Evolutionary conservation across 2,113 vertebrate species (phyloP).

Genomic region (Rousettus leschenaultii): DNA sequence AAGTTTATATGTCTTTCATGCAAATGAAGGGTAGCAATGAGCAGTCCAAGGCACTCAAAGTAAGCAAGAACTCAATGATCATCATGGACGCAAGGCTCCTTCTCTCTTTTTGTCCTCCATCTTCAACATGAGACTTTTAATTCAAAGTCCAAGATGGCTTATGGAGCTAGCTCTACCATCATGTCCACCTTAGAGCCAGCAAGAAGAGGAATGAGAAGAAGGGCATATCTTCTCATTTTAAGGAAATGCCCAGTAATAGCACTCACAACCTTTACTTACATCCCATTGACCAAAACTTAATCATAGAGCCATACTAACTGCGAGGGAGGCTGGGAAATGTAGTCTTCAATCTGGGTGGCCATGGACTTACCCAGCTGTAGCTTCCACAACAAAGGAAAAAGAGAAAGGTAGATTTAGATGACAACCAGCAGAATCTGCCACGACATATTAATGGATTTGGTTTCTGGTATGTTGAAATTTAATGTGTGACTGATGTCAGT

Average conservation of each 20-base stretch:
- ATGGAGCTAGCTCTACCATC: not conserved
- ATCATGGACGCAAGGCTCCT: not conserved
- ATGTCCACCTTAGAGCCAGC: not conserved
- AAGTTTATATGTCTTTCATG: not conserved
- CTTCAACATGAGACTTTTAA: not conserved
- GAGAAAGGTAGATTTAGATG: not conserved
- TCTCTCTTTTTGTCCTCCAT: not conserved
- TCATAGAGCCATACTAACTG: not conserved
- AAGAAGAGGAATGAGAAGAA: not conserved
- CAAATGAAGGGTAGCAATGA: not conserved
- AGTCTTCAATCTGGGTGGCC: not conserved
- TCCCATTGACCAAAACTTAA: not conserved
- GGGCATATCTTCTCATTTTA: not conserved
- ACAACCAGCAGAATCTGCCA: not conserved
- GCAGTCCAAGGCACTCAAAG: not conserved
- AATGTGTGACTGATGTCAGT: not conserved
- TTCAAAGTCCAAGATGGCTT: not conserved
- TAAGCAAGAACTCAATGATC: not conserved
- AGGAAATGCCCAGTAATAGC: not conserved
- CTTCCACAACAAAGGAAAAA: not conserved
- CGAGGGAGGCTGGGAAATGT: not conserved
- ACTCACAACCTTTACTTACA: not conserved
- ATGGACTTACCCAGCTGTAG: not conserved
- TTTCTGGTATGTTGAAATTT: not conserved
- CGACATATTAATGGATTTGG: not conserved